Conservation (phyloP, 2,888 invertebrate genomes). For the Scelioninae gen. 1 region DNA sequence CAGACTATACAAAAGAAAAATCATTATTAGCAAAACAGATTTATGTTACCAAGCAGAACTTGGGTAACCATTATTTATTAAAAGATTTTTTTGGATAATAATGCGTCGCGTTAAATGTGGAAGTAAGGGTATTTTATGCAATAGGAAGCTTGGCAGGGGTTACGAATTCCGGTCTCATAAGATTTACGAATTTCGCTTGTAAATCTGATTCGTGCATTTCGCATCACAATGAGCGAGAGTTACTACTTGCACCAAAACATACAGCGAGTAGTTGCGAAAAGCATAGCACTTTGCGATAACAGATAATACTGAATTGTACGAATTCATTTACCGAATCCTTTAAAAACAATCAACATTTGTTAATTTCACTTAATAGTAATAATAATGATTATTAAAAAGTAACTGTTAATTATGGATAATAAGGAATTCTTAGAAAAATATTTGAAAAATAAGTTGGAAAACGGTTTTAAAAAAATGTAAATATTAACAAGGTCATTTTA, state of each 20-base stretch:
- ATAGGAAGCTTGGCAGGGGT: slow-evolving; percentile 9
- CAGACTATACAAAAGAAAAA: not conserved
- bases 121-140: slow-evolving; percentile 12
- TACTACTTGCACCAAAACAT: not conserved
- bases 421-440: too few relatives aligned
- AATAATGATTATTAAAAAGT: too few relatives aligned
- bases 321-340: too few relatives aligned
- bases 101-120: not conserved
- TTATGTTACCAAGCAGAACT: not conserved
- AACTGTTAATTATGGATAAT: too few relatives aligned
- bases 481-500: too few relatives aligned
- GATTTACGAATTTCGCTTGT: slow-evolving; percentile 20
- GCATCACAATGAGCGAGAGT: slow-evolving; percentile 4
- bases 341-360: too few relatives aligned
- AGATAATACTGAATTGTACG: too few relatives aligned
- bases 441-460: too few relatives aligned
- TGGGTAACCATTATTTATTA: not conserved
- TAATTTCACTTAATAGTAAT: too few relatives aligned
- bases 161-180: slow-evolving; percentile 12
- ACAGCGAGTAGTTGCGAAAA: not conserved
- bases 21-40: slow-evolving; percentile 1
- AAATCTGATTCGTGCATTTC: slow-evolving; percentile 22
- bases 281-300: not conserved
- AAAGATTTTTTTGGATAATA: not conserved
- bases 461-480: too few relatives aligned